Evolutionary conservation across 1,140 invertebrate species (phyloP).

Genomic region (Drosophila orosa): DNA sequence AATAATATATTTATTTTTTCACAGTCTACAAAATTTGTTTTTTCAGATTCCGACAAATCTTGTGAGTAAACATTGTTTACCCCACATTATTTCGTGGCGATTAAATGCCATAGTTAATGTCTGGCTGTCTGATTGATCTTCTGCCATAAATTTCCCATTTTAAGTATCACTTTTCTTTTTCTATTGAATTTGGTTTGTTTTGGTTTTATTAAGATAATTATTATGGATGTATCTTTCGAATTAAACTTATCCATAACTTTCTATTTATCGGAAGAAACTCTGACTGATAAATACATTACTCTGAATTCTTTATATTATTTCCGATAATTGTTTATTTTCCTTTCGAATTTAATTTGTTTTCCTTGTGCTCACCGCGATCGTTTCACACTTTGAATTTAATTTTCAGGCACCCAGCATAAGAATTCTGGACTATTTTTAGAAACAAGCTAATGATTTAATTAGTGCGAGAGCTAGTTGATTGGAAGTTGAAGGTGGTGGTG

Average conservation of each 20-base stretch:
- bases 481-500: background rate
- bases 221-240: background rate
- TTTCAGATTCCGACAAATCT: background rate
- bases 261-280: background rate
- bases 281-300: background rate
- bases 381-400: slow-evolving; percentile 19
- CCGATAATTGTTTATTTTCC: slow-evolving; percentile 22
- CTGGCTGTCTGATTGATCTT: slow-evolving; percentile 12
- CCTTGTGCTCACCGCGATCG: background rate
- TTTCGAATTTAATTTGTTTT: slow-evolving; percentile 39
- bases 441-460: slow-evolving; percentile 38
- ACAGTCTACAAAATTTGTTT: too few species aligned
- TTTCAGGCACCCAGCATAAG: slow-evolving; percentile 30
- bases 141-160: background rate
- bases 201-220: background rate
- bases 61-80: background rate
- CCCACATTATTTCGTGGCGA: background rate
- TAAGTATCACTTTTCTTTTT: background rate
- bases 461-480: slow-evolving; percentile 19
- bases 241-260: background rate
- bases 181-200: background rate
- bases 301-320: background rate
- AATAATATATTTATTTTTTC: background rate
- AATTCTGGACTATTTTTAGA: slow-evolving; percentile 31
- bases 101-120: slow-evolving; percentile 7